phyloP scores from a whole-genome alignment of 2,888 invertebrate species.

The Amblyjoppa fuscipennis region DNA sequence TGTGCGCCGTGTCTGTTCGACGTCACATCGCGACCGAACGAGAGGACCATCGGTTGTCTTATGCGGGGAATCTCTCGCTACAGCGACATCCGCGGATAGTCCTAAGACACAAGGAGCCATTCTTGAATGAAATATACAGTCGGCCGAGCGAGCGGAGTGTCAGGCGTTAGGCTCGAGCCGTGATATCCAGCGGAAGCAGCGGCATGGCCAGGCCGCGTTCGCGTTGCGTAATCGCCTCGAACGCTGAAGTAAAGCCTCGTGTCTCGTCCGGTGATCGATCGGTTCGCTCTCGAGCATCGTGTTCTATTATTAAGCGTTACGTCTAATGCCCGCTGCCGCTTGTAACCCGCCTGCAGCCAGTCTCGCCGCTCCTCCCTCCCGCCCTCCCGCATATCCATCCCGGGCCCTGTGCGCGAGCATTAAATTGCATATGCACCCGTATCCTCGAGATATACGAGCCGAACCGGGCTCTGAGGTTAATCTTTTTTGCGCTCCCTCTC shows the following conservation, averaged over 20 bases:
- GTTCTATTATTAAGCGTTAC: slow-evolving; percentile 62
- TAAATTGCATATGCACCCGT: slow-evolving; percentile 7
- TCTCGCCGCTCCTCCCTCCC: not conserved
- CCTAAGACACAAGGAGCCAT: not conserved
- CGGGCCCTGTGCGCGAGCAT: too few relatives aligned
- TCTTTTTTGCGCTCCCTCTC: slow-evolving; percentile 1
- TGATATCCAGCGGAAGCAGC: slow-evolving; percentile 8
- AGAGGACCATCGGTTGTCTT: not conserved
- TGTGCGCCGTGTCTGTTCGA: slow-evolving; percentile 13
- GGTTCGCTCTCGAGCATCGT: slow-evolving; percentile 45
- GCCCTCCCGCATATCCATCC: not conserved
- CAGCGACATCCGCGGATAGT: not conserved
- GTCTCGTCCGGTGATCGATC: slow-evolving; percentile 50
- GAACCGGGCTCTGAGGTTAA: not conserved
- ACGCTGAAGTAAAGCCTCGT: slow-evolving; percentile 18
- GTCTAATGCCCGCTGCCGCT: slow-evolving; percentile 43
- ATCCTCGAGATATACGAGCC: not conserved
- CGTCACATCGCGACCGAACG: slow-evolving; percentile 2
- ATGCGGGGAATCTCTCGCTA: not conserved
- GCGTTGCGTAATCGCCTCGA: slow-evolving; percentile 45
- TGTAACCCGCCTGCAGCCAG: slow-evolving; percentile 28
- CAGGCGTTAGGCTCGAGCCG: slow-evolving; percentile 22
- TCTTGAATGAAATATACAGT: not conserved
- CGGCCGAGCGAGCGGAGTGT: not conserved
- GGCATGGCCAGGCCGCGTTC: slow-evolving; percentile 11